Evolutionary conservation across 2,888 invertebrate species (phyloP).

Genomic region (Rotaria magnacalcarata): DNA sequence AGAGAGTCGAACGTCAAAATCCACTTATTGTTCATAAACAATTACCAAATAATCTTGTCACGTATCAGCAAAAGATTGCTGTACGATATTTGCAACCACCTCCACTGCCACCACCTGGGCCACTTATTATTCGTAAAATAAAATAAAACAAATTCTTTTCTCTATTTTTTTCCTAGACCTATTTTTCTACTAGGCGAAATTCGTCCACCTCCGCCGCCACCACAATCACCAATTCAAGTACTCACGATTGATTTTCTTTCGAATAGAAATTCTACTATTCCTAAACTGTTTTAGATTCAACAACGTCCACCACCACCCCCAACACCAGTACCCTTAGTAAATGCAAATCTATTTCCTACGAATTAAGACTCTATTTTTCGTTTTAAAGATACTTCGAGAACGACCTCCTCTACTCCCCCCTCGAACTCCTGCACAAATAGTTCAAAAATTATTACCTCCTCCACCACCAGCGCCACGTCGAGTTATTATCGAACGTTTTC

Average conservation of each 20-base stretch:
- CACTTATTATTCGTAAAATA: slow-evolving; percentile 5
- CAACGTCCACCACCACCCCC: neutral
- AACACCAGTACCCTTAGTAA: neutral
- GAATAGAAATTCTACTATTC: neutral
- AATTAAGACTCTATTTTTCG: neutral
- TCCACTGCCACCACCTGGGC: slow-evolving; percentile 1
- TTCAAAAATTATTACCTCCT: slow-evolving; percentile 13
- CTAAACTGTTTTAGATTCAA: neutral
- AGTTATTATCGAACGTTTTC: slow-evolving; percentile 10
- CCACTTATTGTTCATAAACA: neutral
- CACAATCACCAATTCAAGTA: slow-evolving; percentile 6
- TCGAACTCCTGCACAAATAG: neutral
- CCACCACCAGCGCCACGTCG: neutral
- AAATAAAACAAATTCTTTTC: neutral
- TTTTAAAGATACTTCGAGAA: neutral
- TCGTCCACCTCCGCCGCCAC: slow-evolving; percentile 20
- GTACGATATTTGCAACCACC: slow-evolving; percentile 23
- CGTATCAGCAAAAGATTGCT: neutral
- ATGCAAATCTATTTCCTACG: neutral
- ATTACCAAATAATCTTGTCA: neutral
- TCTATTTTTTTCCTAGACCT: neutral
- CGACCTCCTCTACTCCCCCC: neutral
- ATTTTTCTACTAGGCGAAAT: neutral
- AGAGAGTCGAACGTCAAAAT: neutral
- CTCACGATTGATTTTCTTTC: neutral